Evolutionary conservation across 2,888 invertebrate species (phyloP), one percentile per base, ranked within the genome.

Genomic region (Conomelus anceps): DNA sequence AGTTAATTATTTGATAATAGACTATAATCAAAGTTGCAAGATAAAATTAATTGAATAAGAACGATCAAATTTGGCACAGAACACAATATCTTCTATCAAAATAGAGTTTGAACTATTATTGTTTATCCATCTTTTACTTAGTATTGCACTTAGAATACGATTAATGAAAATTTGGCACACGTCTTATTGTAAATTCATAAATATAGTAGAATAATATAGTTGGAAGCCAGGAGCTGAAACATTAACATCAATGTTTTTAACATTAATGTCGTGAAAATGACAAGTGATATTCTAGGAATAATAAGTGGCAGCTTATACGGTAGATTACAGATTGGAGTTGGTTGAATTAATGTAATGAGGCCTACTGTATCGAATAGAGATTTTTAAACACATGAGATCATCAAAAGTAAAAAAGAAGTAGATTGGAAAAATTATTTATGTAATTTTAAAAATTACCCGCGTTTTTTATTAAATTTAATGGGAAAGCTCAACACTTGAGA

Each of bases 91-190:
- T 63, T 89, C 84, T 85, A 86, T 41, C 24, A 85, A 89, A 87
- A 86, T 88, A 22, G 89, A 88, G 85, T 88, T 88, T 88, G 86
- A 86, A 89, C 86, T 88, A 84, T 88, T 22, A 22, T 88, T 89
- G 4, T 86, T 86, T 26, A 63, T n/a, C n/a, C 20, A 63, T 63
- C 63, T 63, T n/a, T 63, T 17, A 34, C 63, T 63, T 63, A n/a
- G 63, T 63, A 63, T 63, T 63, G 63, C 63, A 63, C 63, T 63
- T 63, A 63, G 63, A 63, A 63, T 63, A 63, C 63, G 23, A 86
- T 4, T 86, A 88, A 89, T 88, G 87, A 90, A 90, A 85, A 90
- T 90, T 90, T 90, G 90, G 90, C 90, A 90, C 90, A 90, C 63
- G 63, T 34, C 84, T 90, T 90, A 90, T 90, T 90, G 90, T 90